Evolutionary conservation across 2,888 invertebrate genomes (phyloP).

Genomic region (Acleris laterana): DNA sequence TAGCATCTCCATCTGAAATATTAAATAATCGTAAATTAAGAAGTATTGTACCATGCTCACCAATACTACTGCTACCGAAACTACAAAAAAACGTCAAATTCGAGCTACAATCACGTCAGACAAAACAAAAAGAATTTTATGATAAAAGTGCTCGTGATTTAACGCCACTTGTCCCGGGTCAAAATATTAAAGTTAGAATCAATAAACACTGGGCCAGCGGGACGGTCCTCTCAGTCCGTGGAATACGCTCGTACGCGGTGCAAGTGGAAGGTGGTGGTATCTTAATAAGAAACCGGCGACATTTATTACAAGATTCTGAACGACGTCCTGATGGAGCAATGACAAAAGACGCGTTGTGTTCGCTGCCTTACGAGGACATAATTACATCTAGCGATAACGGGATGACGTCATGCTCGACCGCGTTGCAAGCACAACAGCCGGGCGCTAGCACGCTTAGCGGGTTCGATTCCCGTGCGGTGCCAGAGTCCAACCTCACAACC

Average conservation of each 20-base stretch:
- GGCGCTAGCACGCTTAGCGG: too few species aligned
- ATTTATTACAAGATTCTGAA: background rate
- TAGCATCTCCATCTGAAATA: too few species aligned
- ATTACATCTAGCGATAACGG: background rate
- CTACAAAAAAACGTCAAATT: background rate
- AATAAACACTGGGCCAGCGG: background rate
- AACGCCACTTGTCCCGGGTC: background rate
- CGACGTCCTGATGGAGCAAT: background rate
- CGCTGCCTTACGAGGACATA: background rate
- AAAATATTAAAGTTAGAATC: background rate
- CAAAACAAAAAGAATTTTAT: slow-evolving; percentile 1
- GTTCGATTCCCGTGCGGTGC: too few species aligned
- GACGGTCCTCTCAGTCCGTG: background rate
- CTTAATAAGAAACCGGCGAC: background rate
- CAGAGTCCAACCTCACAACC: too few species aligned
- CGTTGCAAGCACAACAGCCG: too few species aligned
- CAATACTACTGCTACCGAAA: background rate
- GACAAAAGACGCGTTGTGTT: background rate
- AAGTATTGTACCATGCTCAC: background rate
- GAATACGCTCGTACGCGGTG: background rate
- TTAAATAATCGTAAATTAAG: too few species aligned
- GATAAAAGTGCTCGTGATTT: slow-evolving; percentile 1
- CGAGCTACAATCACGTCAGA: background rate
- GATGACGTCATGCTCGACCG: background rate
- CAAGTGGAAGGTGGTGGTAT: background rate